Evolutionary conservation across 2,888 invertebrate genomes (phyloP).

Genomic region (Rotaria socialis): DNA sequence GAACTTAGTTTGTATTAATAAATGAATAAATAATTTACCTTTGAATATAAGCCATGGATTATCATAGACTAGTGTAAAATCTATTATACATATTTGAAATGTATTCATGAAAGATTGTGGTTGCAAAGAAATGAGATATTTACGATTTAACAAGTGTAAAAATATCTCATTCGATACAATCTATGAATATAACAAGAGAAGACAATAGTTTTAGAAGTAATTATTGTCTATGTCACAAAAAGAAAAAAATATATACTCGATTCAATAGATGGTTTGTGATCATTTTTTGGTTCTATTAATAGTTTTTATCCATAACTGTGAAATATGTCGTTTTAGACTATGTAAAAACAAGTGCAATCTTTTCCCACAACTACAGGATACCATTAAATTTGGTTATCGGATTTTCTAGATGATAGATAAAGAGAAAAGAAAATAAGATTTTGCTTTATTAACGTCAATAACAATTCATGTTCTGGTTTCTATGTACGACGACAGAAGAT

Average conservation of each 20-base stretch:
- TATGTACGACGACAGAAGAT: background rate
- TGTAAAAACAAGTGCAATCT: background rate
- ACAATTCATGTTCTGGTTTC: background rate
- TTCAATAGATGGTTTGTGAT: background rate
- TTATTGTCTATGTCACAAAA: too few species aligned
- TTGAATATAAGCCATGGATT: background rate
- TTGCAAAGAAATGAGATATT: background rate
- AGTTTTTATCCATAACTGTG: too few species aligned
- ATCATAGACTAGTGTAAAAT: background rate
- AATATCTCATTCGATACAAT: background rate
- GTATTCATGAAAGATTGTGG: background rate
- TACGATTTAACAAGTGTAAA: background rate
- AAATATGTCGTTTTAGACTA: background rate
- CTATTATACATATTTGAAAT: constrained; percentile 1
- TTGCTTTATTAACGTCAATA: background rate
- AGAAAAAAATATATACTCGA: too few species aligned
- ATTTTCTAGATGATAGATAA: background rate
- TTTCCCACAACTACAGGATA: background rate
- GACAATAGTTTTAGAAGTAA: background rate
- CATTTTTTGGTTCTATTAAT: background rate
- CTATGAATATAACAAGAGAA: background rate
- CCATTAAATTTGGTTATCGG: background rate
- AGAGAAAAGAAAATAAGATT: background rate
- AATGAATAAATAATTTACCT: background rate
- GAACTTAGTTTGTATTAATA: background rate